phyloP scores from a whole-genome alignment of 2,113 vertebrate species.

The Recurvirostra avosetta region DNA sequence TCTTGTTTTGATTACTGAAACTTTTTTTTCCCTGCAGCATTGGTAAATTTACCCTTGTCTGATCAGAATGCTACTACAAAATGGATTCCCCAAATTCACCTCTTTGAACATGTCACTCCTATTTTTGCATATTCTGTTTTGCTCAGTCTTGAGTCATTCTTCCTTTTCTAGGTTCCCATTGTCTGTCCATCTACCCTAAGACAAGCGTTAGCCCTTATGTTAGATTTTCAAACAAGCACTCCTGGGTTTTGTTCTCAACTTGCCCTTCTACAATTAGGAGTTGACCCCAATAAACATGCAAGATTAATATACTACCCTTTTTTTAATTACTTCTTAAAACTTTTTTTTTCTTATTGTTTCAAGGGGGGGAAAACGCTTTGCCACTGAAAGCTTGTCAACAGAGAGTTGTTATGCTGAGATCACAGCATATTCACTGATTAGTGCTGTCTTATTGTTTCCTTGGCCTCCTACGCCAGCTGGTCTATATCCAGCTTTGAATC shows the following conservation, averaged over 20 bases:
- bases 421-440: constrained; percentile 21
- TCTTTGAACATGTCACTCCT: neutral
- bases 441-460: constrained; percentile 46
- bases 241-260: neutral
- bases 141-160: neutral
- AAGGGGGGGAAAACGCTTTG: neutral
- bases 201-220: neutral
- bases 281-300: neutral
- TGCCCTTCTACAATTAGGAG: neutral
- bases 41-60: neutral
- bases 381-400: constrained; percentile 16
- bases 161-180: neutral
- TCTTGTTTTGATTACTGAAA: neutral
- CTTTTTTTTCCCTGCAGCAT: neutral
- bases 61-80: neutral
- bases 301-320: neutral
- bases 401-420: constrained; percentile 25
- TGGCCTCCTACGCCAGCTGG: constrained; percentile 37
- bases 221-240: neutral
- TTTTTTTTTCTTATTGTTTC: neutral
- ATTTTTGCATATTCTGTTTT: neutral
- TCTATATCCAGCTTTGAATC: constrained; percentile 36
- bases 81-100: neutral
- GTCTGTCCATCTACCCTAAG: neutral
- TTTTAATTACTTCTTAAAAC: neutral